Evolutionary conservation across 2,797 vertebrate species (phyloP).

Genomic region (Macropus fuliginosus): DNA sequence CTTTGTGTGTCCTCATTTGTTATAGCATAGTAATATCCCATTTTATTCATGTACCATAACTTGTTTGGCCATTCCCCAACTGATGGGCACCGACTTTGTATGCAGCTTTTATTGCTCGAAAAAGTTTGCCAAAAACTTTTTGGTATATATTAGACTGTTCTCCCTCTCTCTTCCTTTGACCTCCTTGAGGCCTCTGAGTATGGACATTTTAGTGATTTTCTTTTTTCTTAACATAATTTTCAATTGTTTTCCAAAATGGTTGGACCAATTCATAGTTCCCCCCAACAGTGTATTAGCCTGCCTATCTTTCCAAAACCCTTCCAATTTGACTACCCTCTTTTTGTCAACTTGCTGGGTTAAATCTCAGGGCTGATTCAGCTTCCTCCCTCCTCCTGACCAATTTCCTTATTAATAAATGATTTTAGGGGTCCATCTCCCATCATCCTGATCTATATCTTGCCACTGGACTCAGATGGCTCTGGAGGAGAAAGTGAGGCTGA

Average conservation of each 20-base stretch:
- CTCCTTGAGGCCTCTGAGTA: not conserved
- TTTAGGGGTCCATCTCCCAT: not conserved
- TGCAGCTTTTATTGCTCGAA: not conserved
- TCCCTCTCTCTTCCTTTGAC: not conserved
- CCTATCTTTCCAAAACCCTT: not conserved
- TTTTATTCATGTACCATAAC: not conserved
- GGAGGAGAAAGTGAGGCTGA: too few species aligned
- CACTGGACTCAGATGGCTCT: too few species aligned
- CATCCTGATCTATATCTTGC: too few species aligned
- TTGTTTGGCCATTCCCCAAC: not conserved
- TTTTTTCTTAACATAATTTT: not conserved
- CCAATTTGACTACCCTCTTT: not conserved
- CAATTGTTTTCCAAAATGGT: not conserved
- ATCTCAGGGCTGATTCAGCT: not conserved
- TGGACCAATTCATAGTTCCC: not conserved
- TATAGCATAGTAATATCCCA: not conserved
- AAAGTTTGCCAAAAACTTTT: not conserved
- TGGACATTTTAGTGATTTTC: not conserved
- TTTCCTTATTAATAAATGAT: not conserved
- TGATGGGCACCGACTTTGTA: not conserved
- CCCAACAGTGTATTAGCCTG: not conserved
- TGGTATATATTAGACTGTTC: not conserved
- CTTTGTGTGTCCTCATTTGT: not conserved
- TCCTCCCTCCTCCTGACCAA: not conserved
- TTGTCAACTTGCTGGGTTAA: not conserved